Evolutionary conservation across 1,140 invertebrate species (phyloP).

Genomic region (Pararge aegeria): DNA sequence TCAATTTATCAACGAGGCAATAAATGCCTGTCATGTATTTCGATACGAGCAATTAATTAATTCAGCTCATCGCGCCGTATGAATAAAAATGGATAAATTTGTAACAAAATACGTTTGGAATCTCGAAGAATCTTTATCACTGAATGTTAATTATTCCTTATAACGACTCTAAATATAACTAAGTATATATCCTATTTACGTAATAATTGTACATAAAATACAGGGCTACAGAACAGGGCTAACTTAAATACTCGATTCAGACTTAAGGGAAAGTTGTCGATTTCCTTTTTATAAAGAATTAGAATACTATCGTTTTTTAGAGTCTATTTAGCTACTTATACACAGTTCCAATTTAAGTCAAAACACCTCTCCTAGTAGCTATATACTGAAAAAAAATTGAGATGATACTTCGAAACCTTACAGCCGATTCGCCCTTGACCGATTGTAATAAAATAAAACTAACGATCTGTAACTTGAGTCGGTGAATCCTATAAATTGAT

Average conservation of each 20-base stretch:
- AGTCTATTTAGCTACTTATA: no score
- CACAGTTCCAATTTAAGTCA: no score
- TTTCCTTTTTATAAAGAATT: no score
- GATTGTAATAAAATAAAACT: slow-evolving; percentile 1
- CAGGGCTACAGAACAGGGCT: no score
- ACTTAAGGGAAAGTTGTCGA: no score
- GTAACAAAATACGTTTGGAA: slow-evolving; percentile 34
- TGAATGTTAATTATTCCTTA: neutral
- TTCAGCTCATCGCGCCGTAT: slow-evolving; percentile 27
- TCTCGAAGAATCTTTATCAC: slow-evolving; percentile 38
- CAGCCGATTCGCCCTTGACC: neutral
- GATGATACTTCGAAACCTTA: neutral
- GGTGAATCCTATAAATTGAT: neutral
- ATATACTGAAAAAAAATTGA: neutral
- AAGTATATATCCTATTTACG: no score
- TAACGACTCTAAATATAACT: no score
- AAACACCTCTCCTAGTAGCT: no score
- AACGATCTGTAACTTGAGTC: neutral
- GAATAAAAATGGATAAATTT: slow-evolving; percentile 38
- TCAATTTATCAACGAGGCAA: slow-evolving; percentile 26
- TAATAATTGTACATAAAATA: no score
- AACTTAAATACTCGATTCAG: no score
- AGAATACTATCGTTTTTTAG: no score
- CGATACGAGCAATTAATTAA: slow-evolving; percentile 31
- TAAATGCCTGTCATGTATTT: slow-evolving; percentile 33